These are phyloP conservation scores for Delia radicum DNA, from an alignment of 1,140 invertebrate species.

Conservation along the genomic window DNA sequence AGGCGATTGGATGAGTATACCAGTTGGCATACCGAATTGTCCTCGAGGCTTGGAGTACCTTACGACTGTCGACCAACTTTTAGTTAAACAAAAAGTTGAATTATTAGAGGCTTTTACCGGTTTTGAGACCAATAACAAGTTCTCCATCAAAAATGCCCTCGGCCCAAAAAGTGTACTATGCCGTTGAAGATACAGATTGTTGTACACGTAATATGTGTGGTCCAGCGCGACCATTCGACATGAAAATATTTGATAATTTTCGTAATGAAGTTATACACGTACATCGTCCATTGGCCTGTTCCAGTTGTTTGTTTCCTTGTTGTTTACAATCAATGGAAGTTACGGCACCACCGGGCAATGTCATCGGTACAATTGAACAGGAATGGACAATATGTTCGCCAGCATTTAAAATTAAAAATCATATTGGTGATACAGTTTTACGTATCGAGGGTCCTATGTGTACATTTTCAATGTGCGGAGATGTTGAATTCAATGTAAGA, in stretches of 20 bases:
- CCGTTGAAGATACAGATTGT: slow-evolving; percentile 80
- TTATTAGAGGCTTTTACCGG: slow-evolving; percentile 79
- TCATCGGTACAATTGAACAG: slow-evolving; percentile 79
- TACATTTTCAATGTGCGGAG: slow-evolving; percentile 77
- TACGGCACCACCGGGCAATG: slow-evolving; percentile 68
- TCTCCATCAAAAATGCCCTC: slow-evolving; percentile 72
- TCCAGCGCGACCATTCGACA: slow-evolving; percentile 75
- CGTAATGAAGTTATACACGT: slow-evolving; percentile 75
- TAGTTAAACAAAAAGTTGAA: slow-evolving; percentile 87
- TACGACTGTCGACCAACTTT: slow-evolving; percentile 82
- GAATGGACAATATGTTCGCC: slow-evolving; percentile 82
- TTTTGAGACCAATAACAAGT: slow-evolving; percentile 91
- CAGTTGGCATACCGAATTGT: slow-evolving; percentile 72
- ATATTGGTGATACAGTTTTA: slow-evolving; percentile 73
- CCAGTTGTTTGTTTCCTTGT: slow-evolving; percentile 78
- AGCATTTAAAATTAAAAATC: slow-evolving; percentile 77
- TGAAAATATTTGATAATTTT: slow-evolving; percentile 79
- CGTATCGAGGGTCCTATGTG: slow-evolving; percentile 83
- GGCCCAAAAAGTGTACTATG: slow-evolving; percentile 83
- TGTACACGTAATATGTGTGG: slow-evolving; percentile 79
- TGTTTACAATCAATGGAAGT: slow-evolving; percentile 84
- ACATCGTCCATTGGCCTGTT: slow-evolving; percentile 74
- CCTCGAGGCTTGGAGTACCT: slow-evolving; percentile 92
- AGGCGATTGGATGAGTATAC: slow-evolving; percentile 83
- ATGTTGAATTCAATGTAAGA: slow-evolving; percentile 70